A percentile compares a stretch with the other conserved stretches of the same genome.
phyloP scores from a whole-genome alignment of 2,797 vertebrate genomes.

The Enteromius mattozi region DNA sequence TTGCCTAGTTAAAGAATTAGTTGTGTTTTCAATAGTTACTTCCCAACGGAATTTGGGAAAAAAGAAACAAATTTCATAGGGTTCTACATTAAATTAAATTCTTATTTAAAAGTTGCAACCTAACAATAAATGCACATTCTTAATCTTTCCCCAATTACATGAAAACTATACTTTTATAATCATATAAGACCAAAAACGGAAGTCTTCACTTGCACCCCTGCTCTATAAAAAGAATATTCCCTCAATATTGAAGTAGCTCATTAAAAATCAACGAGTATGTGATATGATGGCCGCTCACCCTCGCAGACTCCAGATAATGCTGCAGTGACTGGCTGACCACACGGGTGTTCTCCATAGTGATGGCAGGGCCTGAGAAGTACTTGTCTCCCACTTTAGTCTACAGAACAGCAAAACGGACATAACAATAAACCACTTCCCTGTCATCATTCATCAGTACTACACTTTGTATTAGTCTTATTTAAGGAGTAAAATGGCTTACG shows the following conservation, averaged over 20 bases:
- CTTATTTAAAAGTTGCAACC: neutral
- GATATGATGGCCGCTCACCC: constrained; percentile 75
- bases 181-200: neutral
- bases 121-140: neutral
- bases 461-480: neutral
- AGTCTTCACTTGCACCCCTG: neutral
- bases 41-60: too few relatives aligned
- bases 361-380: constrained; percentile 98
- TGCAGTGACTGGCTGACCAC: constrained; percentile 97
- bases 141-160: neutral
- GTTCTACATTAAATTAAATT: neutral
- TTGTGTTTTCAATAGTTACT: neutral
- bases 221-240: constrained; percentile 18
- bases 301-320: constrained; percentile 94
- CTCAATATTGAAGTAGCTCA: constrained; percentile 19
- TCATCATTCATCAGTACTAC: neutral
- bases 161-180: neutral
- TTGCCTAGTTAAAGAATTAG: neutral
- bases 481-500: constrained; percentile 79
- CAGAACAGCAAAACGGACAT: constrained; percentile 43
- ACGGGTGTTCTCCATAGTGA: constrained; percentile 96
- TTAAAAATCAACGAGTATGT: constrained; percentile 20
- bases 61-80: too few relatives aligned
- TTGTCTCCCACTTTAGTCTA: constrained; percentile 97
- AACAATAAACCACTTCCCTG: neutral